A percentile compares a stretch with the other conserved stretches of the same genome.
These are phyloP conservation scores for Ormia ochracea DNA, from an alignment of 2,888 invertebrate genomes.

Conservation along the genomic window DNA sequence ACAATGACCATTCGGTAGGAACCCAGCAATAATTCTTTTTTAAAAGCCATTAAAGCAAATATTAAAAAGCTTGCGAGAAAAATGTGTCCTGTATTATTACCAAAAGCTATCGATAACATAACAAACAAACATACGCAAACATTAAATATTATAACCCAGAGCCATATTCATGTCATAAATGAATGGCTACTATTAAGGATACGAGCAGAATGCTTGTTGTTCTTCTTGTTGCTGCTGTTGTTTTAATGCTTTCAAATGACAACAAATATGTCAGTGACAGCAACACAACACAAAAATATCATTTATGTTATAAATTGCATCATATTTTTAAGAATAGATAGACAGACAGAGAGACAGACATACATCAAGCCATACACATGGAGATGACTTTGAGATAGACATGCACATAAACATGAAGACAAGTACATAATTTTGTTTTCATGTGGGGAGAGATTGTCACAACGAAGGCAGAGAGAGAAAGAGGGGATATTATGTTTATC, in stretches of 20 bases:
- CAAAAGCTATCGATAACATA: conserved; percentile 46
- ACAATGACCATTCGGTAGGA: conserved; percentile 11
- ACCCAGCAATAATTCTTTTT: conserved; percentile 29
- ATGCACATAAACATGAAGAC: neutral
- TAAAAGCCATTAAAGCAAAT: conserved; percentile 36
- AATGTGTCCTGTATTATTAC: conserved; percentile 4
- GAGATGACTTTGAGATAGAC: neutral
- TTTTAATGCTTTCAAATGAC: conserved; percentile 72
- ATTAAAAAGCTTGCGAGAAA: neutral
- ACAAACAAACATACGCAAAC: conserved; percentile 36
- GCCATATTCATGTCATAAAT: conserved; percentile 30
- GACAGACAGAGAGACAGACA: no score
- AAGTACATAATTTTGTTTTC: neutral
- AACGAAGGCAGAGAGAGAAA: neutral
- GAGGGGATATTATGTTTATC: neutral
- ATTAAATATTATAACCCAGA: conserved; percentile 33
- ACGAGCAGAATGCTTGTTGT: neutral
- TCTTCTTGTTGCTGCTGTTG: conserved; percentile 4
- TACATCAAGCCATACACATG: neutral
- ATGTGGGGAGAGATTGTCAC: neutral
- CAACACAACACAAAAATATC: conserved; percentile 54
- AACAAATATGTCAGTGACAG: conserved; percentile 72
- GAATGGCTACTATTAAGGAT: conserved; percentile 15
- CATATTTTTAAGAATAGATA: conserved; percentile 47
- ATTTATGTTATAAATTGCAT: conserved; percentile 62